phyloP scores from a whole-genome alignment of 2,797 vertebrate species.

The Sebastes taczanowskii region DNA sequence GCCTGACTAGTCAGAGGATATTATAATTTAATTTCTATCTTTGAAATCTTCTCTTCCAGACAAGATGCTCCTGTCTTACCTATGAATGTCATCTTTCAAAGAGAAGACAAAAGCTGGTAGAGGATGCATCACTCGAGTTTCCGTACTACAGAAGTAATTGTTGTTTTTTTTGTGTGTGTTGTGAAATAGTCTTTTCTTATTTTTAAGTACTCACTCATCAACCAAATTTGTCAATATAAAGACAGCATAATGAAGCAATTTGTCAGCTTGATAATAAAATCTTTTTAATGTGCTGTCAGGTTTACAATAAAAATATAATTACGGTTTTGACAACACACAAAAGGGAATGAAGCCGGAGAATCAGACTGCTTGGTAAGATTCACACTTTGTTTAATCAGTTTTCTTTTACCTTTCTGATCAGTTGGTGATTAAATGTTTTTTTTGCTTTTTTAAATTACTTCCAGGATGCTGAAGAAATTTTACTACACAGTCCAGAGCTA shows the following conservation, averaged over 20 bases:
- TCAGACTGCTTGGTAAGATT: slow-evolving; percentile 11
- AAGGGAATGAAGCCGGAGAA: slow-evolving; percentile 5
- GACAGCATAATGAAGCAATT: slow-evolving; percentile 51
- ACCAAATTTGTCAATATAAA: slow-evolving; percentile 53
- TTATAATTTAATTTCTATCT: not conserved
- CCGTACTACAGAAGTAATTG: not conserved
- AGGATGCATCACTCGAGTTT: slow-evolving; percentile 4
- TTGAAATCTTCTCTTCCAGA: not conserved
- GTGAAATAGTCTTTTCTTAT: slow-evolving; percentile 29
- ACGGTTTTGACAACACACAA: slow-evolving; percentile 41
- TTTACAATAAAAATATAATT: slow-evolving; percentile 63
- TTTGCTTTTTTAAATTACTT: slow-evolving; percentile 5
- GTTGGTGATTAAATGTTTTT: slow-evolving; percentile 6
- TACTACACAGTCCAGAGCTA: not conserved
- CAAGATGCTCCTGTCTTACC: not conserved
- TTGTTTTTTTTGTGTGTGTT: not conserved
- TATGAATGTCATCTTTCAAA: slow-evolving; percentile 22
- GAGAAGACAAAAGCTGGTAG: slow-evolving; percentile 4
- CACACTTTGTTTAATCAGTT: slow-evolving; percentile 25
- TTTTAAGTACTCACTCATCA: slow-evolving; percentile 38
- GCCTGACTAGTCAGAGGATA: not conserved
- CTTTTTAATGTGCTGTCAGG: slow-evolving; percentile 51
- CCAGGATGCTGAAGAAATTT: not conserved
- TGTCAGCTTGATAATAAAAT: slow-evolving; percentile 44
- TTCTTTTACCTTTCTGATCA: slow-evolving; percentile 31